Evolutionary conservation across 2,797 vertebrate species (phyloP), one percentile per base, ranked within the genome.

Genomic region (Echeneis naucrates): DNA sequence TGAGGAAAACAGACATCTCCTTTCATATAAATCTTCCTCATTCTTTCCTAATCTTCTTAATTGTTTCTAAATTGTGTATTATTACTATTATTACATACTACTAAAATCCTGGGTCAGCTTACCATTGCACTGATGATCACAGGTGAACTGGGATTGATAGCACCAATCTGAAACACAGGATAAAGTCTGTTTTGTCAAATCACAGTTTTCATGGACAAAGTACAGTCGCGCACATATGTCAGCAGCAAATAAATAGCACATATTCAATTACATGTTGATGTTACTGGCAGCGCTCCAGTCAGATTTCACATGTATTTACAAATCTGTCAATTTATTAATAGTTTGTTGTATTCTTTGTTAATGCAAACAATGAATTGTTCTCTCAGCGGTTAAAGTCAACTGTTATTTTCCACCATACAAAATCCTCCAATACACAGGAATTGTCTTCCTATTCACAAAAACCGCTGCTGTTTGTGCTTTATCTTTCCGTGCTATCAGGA

Each of bases 91-190:
- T 42, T 16, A 3, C 8, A 40, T 42, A 19, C 8, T 44, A 37
- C 3, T 5, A 19, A 59, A 48, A 56, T 30, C 23, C 6, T 23
- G 51, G 64, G 14, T 26, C 13, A 45, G 4, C 89, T 92, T 77
- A 95, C 95, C 86, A 38, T 91, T 92, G 82, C 95, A 95, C 2
- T 42, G 42, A 32, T 86, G 76, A 0, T 77, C 68, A 70, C 94
- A 95, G 76, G 62, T 63, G 58, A 89, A 87, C 82, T 95, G 90
- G 42, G 88, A 88, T 77, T 93, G 84, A 70, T 95, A 95, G 77
- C 95, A 95, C 95, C 95, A 95, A 2, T 92, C 89, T 92, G 74
- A 69, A 89, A 89, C 54, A 84, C 10, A 81, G 42, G 58, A 50
- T 4, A 0, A 51, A 19, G 54, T 8, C 1, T 5, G 27, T 50